Percentiles rank a stretch among this genome's conserved stretches.
These are phyloP conservation scores for Apomyelois bistriatella DNA, from an alignment of 2,888 invertebrate genomes.

Conservation along the genomic window DNA sequence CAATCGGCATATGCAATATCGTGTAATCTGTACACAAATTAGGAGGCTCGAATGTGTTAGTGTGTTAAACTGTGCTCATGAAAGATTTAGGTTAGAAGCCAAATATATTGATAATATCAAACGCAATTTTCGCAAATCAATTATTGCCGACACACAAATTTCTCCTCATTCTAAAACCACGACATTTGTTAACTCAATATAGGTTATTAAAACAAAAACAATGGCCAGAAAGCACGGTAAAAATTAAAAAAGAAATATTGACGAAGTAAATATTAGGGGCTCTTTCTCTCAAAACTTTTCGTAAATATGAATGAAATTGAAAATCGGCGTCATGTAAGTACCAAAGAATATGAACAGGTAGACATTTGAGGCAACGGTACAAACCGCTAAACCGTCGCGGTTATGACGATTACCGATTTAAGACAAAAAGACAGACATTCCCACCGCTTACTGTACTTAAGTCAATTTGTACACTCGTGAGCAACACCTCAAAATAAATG, in stretches of 20 bases:
- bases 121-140: too few relatives aligned
- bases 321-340: not conserved
- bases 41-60: too few relatives aligned
- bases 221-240: too few relatives aligned
- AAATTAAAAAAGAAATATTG: not conserved
- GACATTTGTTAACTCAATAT: not conserved
- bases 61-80: too few relatives aligned
- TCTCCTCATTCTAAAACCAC: too few relatives aligned
- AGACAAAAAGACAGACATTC: conserved; percentile 6
- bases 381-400: conserved; percentile 10
- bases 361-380: conserved; percentile 11
- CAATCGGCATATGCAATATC: too few relatives aligned
- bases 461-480: not conserved
- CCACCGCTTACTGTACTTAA: conserved; percentile 9
- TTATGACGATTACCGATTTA: conserved; percentile 2
- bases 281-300: not conserved
- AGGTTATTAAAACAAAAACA: not conserved
- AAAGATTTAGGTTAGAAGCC: too few relatives aligned
- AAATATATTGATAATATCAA: too few relatives aligned
- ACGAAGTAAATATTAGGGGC: not conserved
- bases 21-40: too few relatives aligned
- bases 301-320: not conserved
- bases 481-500: not conserved
- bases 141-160: too few relatives aligned
- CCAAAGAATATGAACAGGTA: conserved; percentile 6